phyloP scores from a whole-genome alignment of 2,888 invertebrate species.

The Mamestra brassicae region DNA sequence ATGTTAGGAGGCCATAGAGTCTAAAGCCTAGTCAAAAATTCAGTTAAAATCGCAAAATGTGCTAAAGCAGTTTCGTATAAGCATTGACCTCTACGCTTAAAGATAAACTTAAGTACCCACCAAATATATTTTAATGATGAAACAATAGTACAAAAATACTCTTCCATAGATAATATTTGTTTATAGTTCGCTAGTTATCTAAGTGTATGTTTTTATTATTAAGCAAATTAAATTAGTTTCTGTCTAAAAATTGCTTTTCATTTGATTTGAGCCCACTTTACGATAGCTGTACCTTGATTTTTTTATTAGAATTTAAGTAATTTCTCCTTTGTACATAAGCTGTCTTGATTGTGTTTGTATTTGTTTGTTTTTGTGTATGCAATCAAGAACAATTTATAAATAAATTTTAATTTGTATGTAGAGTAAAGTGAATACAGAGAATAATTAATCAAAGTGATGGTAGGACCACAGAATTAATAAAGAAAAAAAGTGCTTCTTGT shows the following conservation, averaged over 20 bases:
- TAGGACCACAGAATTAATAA: too few relatives aligned
- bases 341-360: too few relatives aligned
- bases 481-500: background rate
- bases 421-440: too few relatives aligned
- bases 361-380: background rate
- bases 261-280: slow-evolving; percentile 8
- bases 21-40: slow-evolving; percentile 5
- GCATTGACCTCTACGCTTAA: background rate
- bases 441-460: background rate
- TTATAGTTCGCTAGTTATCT: slow-evolving; percentile 1
- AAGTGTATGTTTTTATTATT: background rate
- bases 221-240: slow-evolving; percentile 1
- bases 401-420: too few relatives aligned
- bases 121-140: slow-evolving; percentile 27
- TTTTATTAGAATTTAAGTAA: too few relatives aligned
- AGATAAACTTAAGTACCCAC: slow-evolving; percentile 31
- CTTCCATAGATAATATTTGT: slow-evolving; percentile 32
- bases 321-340: too few relatives aligned
- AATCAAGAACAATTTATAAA: background rate
- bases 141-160: slow-evolving; percentile 19
- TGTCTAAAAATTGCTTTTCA: background rate
- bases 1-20: slow-evolving; percentile 33
- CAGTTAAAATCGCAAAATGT: too few relatives aligned
- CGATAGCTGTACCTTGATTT: too few relatives aligned
- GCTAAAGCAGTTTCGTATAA: background rate